phyloP scores from a whole-genome alignment of 37 sponge, comb jelly and placozoan species.

The Bolinopsis microptera region DNA sequence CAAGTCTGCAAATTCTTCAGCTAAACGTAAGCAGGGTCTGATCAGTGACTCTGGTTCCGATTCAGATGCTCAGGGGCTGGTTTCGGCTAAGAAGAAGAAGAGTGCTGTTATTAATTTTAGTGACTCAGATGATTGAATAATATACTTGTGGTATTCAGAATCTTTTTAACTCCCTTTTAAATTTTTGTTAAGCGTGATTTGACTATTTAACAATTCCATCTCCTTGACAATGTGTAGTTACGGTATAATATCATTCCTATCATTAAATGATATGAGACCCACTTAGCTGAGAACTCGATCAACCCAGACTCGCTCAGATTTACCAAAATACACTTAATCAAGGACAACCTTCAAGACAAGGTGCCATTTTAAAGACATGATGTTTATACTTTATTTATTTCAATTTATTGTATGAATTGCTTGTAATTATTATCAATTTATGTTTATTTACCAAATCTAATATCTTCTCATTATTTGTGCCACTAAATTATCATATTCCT shows the following conservation, averaged over 20 bases:
- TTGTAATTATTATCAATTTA: background rate
- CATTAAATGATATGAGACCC: too few relatives aligned
- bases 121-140: slow-evolving; percentile 40
- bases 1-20: background rate
- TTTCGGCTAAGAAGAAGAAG: slow-evolving; percentile 1
- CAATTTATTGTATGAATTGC: background rate
- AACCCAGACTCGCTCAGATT: too few relatives aligned
- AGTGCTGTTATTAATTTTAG: slow-evolving; percentile 8
- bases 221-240: too few relatives aligned
- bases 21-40: background rate
- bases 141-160: too few relatives aligned
- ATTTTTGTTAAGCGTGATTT: too few relatives aligned
- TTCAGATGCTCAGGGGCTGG: background rate
- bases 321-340: too few relatives aligned
- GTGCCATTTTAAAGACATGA: background rate
- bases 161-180: too few relatives aligned
- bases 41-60: slow-evolving; percentile 31
- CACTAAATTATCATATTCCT: too few relatives aligned
- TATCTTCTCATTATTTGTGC: background rate
- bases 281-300: too few relatives aligned
- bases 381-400: background rate
- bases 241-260: too few relatives aligned
- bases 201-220: too few relatives aligned
- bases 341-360: background rate
- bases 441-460: background rate